These are phyloP conservation scores for Hetaerina americana DNA, from an alignment of 1,140 invertebrate species.

Conservation along the genomic window DNA sequence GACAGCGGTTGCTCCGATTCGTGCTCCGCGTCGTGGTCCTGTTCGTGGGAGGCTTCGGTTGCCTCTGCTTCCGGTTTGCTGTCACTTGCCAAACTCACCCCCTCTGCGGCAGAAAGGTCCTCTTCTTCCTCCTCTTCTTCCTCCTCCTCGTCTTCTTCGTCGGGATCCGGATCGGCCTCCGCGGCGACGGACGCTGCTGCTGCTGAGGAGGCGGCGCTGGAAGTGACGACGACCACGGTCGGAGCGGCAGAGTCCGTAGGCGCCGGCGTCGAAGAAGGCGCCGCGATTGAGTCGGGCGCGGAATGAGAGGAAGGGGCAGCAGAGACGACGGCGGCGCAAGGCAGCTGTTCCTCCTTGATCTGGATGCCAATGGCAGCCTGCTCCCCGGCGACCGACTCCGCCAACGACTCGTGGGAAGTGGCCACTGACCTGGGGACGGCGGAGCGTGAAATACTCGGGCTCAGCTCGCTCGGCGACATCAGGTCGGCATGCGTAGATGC, in stretches of 20 bases:
- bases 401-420: slow-evolving; percentile 7
- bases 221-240: slow-evolving; percentile 2
- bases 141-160: slow-evolving; percentile 23
- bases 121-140: slow-evolving; percentile 8
- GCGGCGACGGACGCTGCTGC: slow-evolving; percentile 20
- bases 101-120: slow-evolving; percentile 13
- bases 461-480: slow-evolving; percentile 24
- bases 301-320: background rate
- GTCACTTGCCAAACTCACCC: slow-evolving; percentile 11
- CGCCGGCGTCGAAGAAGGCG: background rate
- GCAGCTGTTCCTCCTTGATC: slow-evolving; percentile 32
- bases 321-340: slow-evolving; percentile 22
- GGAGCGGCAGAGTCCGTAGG: background rate
- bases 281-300: background rate
- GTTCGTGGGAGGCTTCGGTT: background rate
- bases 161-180: slow-evolving; percentile 22
- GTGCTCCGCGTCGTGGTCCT: background rate
- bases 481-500: slow-evolving; percentile 39
- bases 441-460: slow-evolving; percentile 8
- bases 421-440: slow-evolving; percentile 7
- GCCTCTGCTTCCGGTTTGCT: slow-evolving; percentile 25
- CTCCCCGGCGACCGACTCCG: slow-evolving; percentile 13
- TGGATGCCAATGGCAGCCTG: slow-evolving; percentile 19
- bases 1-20: slow-evolving; percentile 29
- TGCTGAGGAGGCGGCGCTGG: slow-evolving; percentile 15